Base-by-base conservation (phyloP, 2,113 vertebrate genomes). In the Carassius gibelio region DNA sequence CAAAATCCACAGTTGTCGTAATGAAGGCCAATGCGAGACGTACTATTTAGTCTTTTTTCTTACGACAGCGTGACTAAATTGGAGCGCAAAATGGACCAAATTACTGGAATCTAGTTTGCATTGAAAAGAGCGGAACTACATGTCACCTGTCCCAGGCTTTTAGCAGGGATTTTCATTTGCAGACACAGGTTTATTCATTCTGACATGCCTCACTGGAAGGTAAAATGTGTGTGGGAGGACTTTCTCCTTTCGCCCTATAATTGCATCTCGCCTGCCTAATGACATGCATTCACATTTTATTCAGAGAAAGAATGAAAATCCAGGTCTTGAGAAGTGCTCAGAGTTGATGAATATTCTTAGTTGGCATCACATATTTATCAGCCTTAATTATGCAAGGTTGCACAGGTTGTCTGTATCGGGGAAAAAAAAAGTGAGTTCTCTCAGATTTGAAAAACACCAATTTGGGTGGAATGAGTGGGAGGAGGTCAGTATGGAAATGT, bases 271-370 rank as follows among this genome's bases (percentile, higher is more conserved):
- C 83, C 23, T n/a, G 23, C 76, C 52, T 85, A 87, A 88, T 84
- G 82, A 84, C 82, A 83, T 42, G 66, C 84, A 81, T 82, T 88
- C 75, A 57, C 50, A 79, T 75, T 82, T 83, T 84, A 55, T 81
- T 82, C 71, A 8, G 36, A 88, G 59, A 87, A 79, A 75, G 83
- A 86, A 87, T 74, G 78, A 85, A 86, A 85, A 88, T 71, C 75
- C 69, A 62, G 66, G 75, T 59, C 81, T 81, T 84, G 34, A 38
- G 45, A 88, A 88, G 80, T 71, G 45, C 64, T 71, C 62, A 21
- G 80, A 55, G 64, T 82, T 71, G 64, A 82, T 82, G 80, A 82
- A 71, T 71, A 82, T 48, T 81, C 79, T 64, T n/a, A 61, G 61
- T 26, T 68, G 15, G 34, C 30, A 68, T 81, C 61, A 21, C 61